Conservation (phyloP, 1,140 invertebrate genomes). For the Hyposmocoma kahamanoa region DNA sequence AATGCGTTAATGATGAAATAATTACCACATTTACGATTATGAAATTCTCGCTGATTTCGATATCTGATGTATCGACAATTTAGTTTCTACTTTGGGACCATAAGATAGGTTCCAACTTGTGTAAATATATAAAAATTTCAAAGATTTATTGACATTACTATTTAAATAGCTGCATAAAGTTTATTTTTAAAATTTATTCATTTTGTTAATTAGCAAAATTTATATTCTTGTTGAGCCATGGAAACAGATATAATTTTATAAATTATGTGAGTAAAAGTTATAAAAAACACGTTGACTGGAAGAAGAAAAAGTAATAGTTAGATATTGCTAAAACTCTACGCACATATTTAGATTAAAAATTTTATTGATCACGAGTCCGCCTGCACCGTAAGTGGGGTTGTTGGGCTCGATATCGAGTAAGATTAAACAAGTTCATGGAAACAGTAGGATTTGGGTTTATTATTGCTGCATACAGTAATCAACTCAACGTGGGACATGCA, state of each 20-base stretch:
- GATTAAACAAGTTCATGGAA: no score
- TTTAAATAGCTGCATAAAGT: neutral
- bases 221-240: conserved; percentile 2
- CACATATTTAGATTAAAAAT: conserved; percentile 35
- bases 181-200: neutral
- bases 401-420: no score
- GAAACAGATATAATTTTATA: neutral
- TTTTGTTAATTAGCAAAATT: neutral
- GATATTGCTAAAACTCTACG: conserved; percentile 49
- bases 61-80: neutral
- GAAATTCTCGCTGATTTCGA: neutral
- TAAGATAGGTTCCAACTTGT: conserved; percentile 6
- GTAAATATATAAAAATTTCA: conserved; percentile 9
- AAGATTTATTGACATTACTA: neutral
- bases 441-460: no score
- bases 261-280: neutral
- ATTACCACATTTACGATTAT: neutral
- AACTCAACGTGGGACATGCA: no score
- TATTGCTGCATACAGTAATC: no score
- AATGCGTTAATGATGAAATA: conserved; percentile 35
- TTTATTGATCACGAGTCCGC: no score
- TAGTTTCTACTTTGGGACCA: conserved; percentile 13
- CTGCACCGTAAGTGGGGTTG: no score
- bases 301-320: conserved; percentile 33
- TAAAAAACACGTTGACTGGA: conserved; percentile 43